Percentiles rank a stretch among this genome's conserved stretches.
Evolutionary conservation across 1,140 invertebrate genomes (phyloP).

Genomic region (Drosophila funebris): DNA sequence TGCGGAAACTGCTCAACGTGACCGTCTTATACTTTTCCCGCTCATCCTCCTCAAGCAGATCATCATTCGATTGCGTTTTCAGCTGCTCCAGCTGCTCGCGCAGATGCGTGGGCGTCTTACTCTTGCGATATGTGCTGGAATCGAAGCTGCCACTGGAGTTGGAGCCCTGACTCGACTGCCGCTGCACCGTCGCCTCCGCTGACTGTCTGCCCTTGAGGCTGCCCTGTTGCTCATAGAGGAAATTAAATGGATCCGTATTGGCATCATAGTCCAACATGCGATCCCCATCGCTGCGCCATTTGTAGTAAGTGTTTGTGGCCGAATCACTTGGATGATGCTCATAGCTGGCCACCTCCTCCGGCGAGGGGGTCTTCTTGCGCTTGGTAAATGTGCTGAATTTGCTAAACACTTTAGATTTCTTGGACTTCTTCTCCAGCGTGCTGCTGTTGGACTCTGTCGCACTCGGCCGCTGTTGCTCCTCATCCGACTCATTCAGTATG

Average conservation of each 20-base stretch:
- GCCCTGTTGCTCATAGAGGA: conserved; percentile 76
- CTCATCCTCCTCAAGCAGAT: conserved; percentile 69
- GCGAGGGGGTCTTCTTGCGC: conserved; percentile 73
- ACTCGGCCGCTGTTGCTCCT: conserved; percentile 42
- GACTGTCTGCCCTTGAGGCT: conserved; percentile 45
- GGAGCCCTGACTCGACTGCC: conserved; percentile 56
- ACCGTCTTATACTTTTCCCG: conserved; percentile 79
- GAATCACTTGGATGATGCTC: conserved; percentile 81
- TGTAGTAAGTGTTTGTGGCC: conserved; percentile 81
- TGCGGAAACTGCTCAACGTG: conserved; percentile 79
- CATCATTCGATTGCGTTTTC: conserved; percentile 68
- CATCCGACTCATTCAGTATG: conserved; percentile 61
- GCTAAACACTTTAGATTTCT: conserved; percentile 79
- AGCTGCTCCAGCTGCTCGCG: conserved; percentile 74
- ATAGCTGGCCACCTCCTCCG: conserved; percentile 61
- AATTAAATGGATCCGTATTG: conserved; percentile 78
- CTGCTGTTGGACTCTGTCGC: conserved; percentile 60
- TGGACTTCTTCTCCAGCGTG: conserved; percentile 76
- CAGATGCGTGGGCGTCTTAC: conserved; percentile 67
- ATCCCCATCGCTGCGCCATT: conserved; percentile 73
- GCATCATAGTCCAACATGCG: conserved; percentile 75
- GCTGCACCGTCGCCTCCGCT: conserved; percentile 12
- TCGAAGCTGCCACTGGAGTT: conserved; percentile 70
- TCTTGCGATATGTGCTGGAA: conserved; percentile 74
- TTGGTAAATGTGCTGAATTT: conserved; percentile 82